These are phyloP conservation scores for Diaperis boleti DNA, from an alignment of 2,888 invertebrate species.

Conservation along the genomic window DNA sequence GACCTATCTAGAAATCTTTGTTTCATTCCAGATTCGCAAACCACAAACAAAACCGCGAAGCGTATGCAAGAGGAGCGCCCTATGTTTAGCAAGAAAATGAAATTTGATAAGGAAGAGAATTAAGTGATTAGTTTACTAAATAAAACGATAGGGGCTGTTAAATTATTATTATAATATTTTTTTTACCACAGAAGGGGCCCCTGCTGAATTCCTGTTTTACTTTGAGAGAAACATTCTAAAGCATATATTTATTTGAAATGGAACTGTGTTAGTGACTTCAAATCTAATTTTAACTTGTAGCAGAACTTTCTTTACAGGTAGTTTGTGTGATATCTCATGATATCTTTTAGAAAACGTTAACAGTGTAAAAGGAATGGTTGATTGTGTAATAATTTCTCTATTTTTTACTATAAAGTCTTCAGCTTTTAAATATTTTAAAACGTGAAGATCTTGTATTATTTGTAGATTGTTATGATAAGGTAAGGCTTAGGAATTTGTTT, in stretches of 20 bases:
- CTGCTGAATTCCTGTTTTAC: conserved; percentile 28
- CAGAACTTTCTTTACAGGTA: conserved; percentile 36
- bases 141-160: conserved; percentile 17
- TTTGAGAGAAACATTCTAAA: conserved; percentile 32
- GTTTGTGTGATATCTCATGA: conserved; percentile 46
- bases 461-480: conserved; percentile 45
- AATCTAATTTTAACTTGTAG: conserved; percentile 42
- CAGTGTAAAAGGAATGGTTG: conserved; percentile 42
- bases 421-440: conserved; percentile 36
- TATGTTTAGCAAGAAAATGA: conserved; percentile 58
- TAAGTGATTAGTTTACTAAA: conserved; percentile 46
- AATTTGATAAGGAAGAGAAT: conserved; percentile 60
- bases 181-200: conserved; percentile 10
- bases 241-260: conserved; percentile 39
- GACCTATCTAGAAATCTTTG: too few relatives aligned
- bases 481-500: conserved; percentile 43
- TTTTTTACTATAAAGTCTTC: conserved; percentile 40
- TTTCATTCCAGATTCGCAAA: conserved; percentile 59
- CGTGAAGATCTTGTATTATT: conserved; percentile 46
- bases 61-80: conserved; percentile 56
- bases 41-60: conserved; percentile 60
- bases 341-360: conserved; percentile 41
- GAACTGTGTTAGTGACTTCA: conserved; percentile 41
- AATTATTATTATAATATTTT: conserved; percentile 22
- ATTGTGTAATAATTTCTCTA: conserved; percentile 40